Evolutionary conservation across 1,140 invertebrate species (phyloP), one percentile per base, ranked within the genome.

Genomic region (Brachionus manjavacas): DNA sequence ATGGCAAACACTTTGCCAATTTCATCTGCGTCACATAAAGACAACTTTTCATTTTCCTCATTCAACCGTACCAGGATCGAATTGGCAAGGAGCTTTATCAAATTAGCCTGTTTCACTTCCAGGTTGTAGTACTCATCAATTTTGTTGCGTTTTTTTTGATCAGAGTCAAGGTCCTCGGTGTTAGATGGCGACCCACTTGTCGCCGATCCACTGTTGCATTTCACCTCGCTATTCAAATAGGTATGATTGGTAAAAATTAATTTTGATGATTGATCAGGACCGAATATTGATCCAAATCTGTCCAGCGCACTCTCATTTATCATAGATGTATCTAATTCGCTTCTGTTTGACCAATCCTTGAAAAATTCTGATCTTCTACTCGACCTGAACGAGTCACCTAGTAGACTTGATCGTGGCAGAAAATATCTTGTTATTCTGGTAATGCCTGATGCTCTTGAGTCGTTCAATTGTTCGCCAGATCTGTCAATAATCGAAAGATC

Each of bases 141-240:
- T 43, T 81, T 81, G n/a, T 76, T 76, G 7, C 72, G 41, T 28
- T 76, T 76, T 25, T 76, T 76, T 39, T 43, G 35, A 41, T 72
- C 68, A 3, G 41, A 25, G 11, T 76, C 43, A 8, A 14, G 12
- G n/a, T 76, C 16, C 4, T 46, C n/a, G 41, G 16, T 23, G 25
- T 20, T 72, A 6, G 31, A 35, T 35, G 31, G 31, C 2, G 31
- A 16, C 3, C 1, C 16, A 72, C 4, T 72, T 41, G 68, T 16
- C 39, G 9, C 66, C n/a, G 25, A 6, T 4, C 11, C 68, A 20
- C 20, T 43, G 9, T 16, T 7, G n/a, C 39, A 41, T 11, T 72
- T 72, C 16, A 12, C 4, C 31, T 72, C 68, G n/a, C 14, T 41
- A 9, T 72, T 72, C 16, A 72, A 41, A 41, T 72, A 72, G 12